Conservation (phyloP, 2,113 vertebrate species). For the Alethe castanea region DNA sequence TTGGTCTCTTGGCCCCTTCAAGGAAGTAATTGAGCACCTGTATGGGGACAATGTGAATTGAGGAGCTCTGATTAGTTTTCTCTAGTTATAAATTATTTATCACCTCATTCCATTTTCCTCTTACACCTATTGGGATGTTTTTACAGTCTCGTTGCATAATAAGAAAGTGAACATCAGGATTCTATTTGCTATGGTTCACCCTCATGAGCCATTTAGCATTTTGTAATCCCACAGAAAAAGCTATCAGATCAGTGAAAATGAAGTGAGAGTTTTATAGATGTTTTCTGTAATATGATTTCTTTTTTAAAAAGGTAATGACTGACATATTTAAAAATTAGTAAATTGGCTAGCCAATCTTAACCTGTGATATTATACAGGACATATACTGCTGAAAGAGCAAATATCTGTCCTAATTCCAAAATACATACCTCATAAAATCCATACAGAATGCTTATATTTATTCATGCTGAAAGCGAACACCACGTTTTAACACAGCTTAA, state of each 20-base stretch:
- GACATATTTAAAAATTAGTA: neutral
- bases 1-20: slow-evolving; percentile 47
- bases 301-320: neutral
- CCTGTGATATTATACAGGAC: neutral
- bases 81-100: slow-evolving; percentile 70
- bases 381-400: neutral
- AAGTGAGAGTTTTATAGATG: slow-evolving; percentile 25
- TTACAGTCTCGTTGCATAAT: slow-evolving; percentile 47
- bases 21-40: slow-evolving; percentile 66
- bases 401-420: neutral
- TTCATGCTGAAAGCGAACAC: neutral
- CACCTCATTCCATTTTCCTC: slow-evolving; percentile 49
- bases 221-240: slow-evolving; percentile 52
- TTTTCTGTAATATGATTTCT: neutral
- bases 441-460: neutral
- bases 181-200: slow-evolving; percentile 47
- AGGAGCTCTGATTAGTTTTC: slow-evolving; percentile 65
- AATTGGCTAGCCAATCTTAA: neutral
- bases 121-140: slow-evolving; percentile 45
- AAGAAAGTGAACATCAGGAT: slow-evolving; percentile 45
- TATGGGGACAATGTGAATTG: slow-evolving; percentile 59
- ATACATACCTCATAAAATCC: neutral
- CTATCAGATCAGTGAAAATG: neutral
- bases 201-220: slow-evolving; percentile 54
- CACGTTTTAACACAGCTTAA: neutral